Evolutionary conservation across 2,797 vertebrate species (phyloP).

Genomic region (Diglossa cyanea): DNA sequence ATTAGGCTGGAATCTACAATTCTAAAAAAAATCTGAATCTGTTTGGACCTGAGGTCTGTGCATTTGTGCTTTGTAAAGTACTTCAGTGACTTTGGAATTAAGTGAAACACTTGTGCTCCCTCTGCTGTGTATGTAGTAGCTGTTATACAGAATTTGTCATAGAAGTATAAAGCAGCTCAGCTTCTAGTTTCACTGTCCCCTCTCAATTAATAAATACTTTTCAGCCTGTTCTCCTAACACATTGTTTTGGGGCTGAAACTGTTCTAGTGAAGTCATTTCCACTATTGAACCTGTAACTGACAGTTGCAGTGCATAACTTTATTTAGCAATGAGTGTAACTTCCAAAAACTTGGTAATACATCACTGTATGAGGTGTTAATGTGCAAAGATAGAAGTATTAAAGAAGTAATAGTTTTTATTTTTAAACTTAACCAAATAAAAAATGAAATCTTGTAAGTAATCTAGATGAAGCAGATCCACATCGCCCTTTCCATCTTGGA

Average conservation of each 20-base stretch:
- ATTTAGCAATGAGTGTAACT: not conserved
- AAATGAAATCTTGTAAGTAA: not conserved
- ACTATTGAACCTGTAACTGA: not conserved
- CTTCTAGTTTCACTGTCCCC: not conserved
- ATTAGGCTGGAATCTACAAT: not conserved
- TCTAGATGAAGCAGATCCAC: not conserved
- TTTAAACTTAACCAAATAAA: not conserved
- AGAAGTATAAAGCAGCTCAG: not conserved
- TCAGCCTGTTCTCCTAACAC: not conserved
- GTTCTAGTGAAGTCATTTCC: not conserved
- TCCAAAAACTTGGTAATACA: not conserved
- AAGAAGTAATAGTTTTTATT: not conserved
- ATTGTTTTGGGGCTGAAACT: not conserved
- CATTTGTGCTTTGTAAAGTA: not conserved
- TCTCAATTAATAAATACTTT: not conserved
- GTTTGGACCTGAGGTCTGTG: not conserved
- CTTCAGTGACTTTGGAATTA: not conserved
- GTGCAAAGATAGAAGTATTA: not conserved
- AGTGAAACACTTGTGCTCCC: not conserved
- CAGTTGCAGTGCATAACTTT: not conserved
- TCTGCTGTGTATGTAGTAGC: slow-evolving; percentile 3
- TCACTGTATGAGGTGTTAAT: not conserved
- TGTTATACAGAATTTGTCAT: not conserved
- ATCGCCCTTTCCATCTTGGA: not conserved
- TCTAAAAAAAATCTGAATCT: not conserved